A percentile compares a stretch with the other conserved stretches of the same genome.
phyloP scores from a whole-genome alignment of 2,797 vertebrate species.

The Melanotaenia parkinsoni region DNA sequence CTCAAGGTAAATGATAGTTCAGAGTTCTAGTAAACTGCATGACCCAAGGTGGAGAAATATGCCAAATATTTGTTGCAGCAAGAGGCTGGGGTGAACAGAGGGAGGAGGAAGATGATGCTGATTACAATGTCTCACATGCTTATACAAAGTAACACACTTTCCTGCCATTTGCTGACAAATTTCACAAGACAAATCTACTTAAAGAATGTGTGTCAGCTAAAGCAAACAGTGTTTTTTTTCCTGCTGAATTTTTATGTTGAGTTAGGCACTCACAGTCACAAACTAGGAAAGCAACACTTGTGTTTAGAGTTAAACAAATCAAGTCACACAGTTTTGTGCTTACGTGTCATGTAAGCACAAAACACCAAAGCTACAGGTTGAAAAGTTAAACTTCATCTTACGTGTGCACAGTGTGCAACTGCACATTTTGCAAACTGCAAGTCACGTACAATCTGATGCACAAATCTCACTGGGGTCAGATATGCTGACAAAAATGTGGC shows the following conservation, averaged over 20 bases:
- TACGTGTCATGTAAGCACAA: background rate
- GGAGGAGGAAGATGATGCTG: constrained; percentile 25
- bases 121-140: background rate
- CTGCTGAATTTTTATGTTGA: background rate
- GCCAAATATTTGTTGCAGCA: constrained; percentile 73
- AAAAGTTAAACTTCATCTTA: background rate
- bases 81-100: constrained; percentile 1
- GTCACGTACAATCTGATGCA: background rate
- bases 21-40: constrained; percentile 71
- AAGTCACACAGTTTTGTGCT: background rate
- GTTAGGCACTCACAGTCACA: background rate
- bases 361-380: background rate
- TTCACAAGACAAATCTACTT: background rate
- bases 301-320: background rate
- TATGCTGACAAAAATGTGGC: background rate
- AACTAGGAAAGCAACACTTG: background rate
- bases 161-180: background rate
- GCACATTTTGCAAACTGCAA: background rate
- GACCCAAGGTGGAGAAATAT: constrained; percentile 62
- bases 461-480: background rate
- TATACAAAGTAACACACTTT: background rate
- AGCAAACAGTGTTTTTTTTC: background rate
- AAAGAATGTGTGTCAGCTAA: background rate
- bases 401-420: background rate
- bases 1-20: constrained; percentile 47